Conservation (phyloP, 2,888 invertebrate genomes). For the Lepidocyrtoides sp. region DNA sequence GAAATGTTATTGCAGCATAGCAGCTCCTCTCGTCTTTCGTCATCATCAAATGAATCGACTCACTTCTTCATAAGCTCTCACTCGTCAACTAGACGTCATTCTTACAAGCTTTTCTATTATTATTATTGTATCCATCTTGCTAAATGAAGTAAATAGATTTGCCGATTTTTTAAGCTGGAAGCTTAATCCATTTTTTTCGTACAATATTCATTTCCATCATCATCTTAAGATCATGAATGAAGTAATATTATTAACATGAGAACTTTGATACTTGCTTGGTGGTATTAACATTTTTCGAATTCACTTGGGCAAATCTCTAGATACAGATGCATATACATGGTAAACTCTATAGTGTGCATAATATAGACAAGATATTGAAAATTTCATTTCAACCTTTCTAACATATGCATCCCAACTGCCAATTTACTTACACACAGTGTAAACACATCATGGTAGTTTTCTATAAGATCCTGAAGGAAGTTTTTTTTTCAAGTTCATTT, state of each 20-base stretch:
- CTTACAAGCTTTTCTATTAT: background rate
- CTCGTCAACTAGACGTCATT: conserved; percentile 26
- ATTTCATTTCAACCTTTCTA: background rate
- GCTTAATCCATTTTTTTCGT: background rate
- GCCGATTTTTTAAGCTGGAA: conserved; percentile 53
- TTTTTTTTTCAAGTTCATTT: conserved; percentile 42
- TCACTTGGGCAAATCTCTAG: no score
- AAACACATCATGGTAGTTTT: no score
- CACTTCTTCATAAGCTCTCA: no score
- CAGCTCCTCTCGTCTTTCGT: conserved; percentile 46
- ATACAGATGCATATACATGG: no score
- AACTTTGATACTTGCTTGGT: background rate
- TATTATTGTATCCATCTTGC: background rate
- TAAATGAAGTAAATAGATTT: background rate
- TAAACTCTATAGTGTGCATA: background rate
- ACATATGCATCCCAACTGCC: no score
- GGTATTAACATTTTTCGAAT: no score
- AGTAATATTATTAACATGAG: background rate
- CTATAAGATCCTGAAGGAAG: conserved; percentile 25
- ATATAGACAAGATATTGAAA: background rate
- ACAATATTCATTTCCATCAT: conserved; percentile 23
- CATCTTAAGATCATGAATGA: conserved; percentile 5
- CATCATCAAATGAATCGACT: conserved; percentile 45
- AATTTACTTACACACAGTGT: conserved; percentile 33
- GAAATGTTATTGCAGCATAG: no score